phyloP scores from a whole-genome alignment of 2,113 vertebrate species.

The Cairina moschata region DNA sequence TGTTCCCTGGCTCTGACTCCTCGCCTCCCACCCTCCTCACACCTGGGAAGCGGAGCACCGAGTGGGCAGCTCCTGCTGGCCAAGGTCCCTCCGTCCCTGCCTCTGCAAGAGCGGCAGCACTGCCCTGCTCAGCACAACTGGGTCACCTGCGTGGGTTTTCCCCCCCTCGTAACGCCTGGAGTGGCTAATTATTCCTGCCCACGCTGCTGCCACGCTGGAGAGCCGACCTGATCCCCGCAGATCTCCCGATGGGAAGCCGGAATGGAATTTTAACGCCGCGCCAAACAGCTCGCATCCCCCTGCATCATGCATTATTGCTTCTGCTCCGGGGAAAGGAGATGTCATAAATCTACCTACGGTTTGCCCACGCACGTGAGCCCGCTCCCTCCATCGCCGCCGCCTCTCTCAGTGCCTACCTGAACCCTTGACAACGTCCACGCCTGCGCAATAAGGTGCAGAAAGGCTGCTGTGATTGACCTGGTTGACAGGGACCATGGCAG shows the following conservation, averaged over 20 bases:
- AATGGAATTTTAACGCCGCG: slow-evolving; percentile 72
- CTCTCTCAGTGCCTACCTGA: not conserved
- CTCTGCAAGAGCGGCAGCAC: not conserved
- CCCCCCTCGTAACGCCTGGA: not conserved
- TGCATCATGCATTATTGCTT: slow-evolving; percentile 76
- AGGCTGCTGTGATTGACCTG: not conserved
- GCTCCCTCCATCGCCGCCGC: not conserved
- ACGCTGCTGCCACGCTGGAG: slow-evolving; percentile 42
- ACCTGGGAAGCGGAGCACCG: not conserved
- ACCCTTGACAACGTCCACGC: not conserved
- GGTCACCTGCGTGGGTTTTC: not conserved
- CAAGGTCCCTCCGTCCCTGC: not conserved
- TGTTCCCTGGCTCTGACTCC: not conserved
- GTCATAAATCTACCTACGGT: slow-evolving; percentile 61
- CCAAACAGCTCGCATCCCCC: slow-evolving; percentile 70
- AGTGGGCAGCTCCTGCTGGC: not conserved
- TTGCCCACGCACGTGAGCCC: not conserved
- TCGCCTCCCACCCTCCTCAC: not conserved
- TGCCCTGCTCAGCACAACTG: not conserved
- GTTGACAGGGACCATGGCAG: not conserved
- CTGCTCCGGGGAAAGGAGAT: slow-evolving; percentile 76
- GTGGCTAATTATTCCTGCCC: not conserved
- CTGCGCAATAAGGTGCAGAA: not conserved
- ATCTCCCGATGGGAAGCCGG: slow-evolving; percentile 69
- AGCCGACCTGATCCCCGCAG: slow-evolving; percentile 73